These are phyloP conservation scores for Scophthalmus maximus DNA, from an alignment of 2,113 vertebrate species.

Conservation along the genomic window DNA sequence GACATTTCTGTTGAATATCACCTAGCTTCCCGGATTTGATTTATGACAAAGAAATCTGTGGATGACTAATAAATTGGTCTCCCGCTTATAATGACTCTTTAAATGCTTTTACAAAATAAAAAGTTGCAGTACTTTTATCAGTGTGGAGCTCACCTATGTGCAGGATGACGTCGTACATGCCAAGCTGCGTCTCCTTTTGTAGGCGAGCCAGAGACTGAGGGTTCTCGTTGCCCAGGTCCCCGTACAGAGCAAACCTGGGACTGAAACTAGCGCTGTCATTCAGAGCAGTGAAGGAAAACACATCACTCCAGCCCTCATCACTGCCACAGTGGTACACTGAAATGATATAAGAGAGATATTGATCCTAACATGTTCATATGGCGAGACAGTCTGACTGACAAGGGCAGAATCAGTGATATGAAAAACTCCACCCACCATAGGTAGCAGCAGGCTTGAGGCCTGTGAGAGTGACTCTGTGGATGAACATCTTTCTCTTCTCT, in stretches of 20 bases:
- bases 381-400: background rate
- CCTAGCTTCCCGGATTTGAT: background rate
- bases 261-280: constrained; percentile 82
- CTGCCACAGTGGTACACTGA: constrained; percentile 85
- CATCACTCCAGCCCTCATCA: constrained; percentile 85
- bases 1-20: constrained; percentile 9
- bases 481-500: constrained; percentile 81
- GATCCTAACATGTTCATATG: background rate
- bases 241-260: constrained; percentile 87
- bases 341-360: constrained; percentile 1
- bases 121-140: background rate
- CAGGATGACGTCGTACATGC: constrained; percentile 87
- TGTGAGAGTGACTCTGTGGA: constrained; percentile 85
- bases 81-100: background rate
- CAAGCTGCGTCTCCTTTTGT: constrained; percentile 85
- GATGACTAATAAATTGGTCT: background rate
- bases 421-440: constrained; percentile 79
- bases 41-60: constrained; percentile 12
- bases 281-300: constrained; percentile 84
- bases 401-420: background rate
- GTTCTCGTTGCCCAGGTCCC: constrained; percentile 90
- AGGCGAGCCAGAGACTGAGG: constrained; percentile 88
- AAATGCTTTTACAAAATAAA: background rate
- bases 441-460: constrained; percentile 78
- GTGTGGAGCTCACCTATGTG: constrained; percentile 85